Conservation (phyloP, 2,888 invertebrate genomes). For the Campoplex nolae region DNA sequence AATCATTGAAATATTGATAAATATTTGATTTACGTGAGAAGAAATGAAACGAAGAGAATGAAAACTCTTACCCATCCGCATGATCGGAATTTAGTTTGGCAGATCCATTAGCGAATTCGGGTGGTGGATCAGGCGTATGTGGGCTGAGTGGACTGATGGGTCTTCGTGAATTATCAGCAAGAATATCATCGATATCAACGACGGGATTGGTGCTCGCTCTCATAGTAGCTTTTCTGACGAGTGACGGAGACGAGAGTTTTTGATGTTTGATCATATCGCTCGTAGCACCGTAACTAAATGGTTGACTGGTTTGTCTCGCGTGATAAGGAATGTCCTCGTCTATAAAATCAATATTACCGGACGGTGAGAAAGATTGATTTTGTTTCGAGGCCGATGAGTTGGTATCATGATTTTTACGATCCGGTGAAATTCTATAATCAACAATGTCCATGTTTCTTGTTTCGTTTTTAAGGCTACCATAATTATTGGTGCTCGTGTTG, state of each 20-base stretch:
- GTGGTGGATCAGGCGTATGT: slow-evolving; percentile 80
- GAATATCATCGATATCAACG: slow-evolving; percentile 82
- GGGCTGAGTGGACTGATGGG: slow-evolving; percentile 77
- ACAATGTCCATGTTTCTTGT: slow-evolving; percentile 73
- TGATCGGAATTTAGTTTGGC: slow-evolving; percentile 74
- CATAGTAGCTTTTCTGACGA: slow-evolving; percentile 90
- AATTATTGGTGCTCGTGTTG: slow-evolving; percentile 77
- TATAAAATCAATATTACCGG: slow-evolving; percentile 86
- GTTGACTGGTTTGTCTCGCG: slow-evolving; percentile 94
- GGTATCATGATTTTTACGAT: slow-evolving; percentile 72
- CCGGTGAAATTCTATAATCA: slow-evolving; percentile 78
- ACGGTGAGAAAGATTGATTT: slow-evolving; percentile 80
- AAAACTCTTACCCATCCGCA: slow-evolving; percentile 77
- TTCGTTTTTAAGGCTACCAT: slow-evolving; percentile 80
- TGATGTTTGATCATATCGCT: slow-evolving; percentile 90
- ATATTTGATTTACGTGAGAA: not conserved
- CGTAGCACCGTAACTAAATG: slow-evolving; percentile 94
- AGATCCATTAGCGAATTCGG: slow-evolving; percentile 80
- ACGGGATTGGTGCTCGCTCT: slow-evolving; percentile 77
- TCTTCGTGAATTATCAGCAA: slow-evolving; percentile 78
- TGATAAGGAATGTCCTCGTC: slow-evolving; percentile 94
- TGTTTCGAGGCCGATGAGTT: slow-evolving; percentile 63
- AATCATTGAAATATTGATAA: not conserved
- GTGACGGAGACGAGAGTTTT: slow-evolving; percentile 93
- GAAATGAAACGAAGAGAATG: not conserved